These are phyloP conservation scores for Steinernema khuongi DNA, from an alignment of 1,140 invertebrate species.

Conservation along the genomic window DNA sequence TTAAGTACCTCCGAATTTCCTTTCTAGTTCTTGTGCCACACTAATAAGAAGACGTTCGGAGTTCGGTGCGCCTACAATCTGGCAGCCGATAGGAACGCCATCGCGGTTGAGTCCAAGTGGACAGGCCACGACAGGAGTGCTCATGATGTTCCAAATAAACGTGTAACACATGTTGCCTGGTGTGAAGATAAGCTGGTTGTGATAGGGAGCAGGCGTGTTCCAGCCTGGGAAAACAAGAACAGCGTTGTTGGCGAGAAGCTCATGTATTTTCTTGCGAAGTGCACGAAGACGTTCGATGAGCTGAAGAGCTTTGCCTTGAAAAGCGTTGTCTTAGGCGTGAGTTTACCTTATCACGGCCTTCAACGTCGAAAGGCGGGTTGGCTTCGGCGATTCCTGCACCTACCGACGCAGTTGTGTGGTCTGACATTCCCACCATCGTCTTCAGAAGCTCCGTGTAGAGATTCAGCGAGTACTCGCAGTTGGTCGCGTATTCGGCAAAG, in stretches of 20 bases:
- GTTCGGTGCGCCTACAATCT: conserved; percentile 71
- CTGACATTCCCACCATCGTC: neutral
- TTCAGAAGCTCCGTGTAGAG: conserved; percentile 20
- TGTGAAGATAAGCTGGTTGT: conserved; percentile 55
- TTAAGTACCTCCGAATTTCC: conserved; percentile 70
- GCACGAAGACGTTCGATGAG: neutral
- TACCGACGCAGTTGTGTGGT: conserved; percentile 13
- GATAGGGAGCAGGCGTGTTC: conserved; percentile 59
- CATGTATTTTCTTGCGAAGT: conserved; percentile 39
- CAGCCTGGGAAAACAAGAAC: conserved; percentile 59
- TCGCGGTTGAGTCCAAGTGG: conserved; percentile 60
- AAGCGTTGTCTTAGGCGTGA: neutral
- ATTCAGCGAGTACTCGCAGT: conserved; percentile 18
- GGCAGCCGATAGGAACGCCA: conserved; percentile 39
- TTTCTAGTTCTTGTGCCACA: conserved; percentile 76
- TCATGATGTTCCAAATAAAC: conserved; percentile 58
- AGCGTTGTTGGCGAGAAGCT: conserved; percentile 63
- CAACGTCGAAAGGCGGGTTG: neutral
- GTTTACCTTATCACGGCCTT: neutral
- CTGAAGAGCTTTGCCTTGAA: neutral
- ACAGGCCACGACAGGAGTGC: conserved; percentile 60
- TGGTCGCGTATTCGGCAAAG: neutral
- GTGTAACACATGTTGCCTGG: conserved; percentile 62
- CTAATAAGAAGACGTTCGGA: conserved; percentile 76
- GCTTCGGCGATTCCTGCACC: conserved; percentile 29